Conservation (phyloP, 2,888 invertebrate genomes). For the Lasioglossum lativentre region DNA sequence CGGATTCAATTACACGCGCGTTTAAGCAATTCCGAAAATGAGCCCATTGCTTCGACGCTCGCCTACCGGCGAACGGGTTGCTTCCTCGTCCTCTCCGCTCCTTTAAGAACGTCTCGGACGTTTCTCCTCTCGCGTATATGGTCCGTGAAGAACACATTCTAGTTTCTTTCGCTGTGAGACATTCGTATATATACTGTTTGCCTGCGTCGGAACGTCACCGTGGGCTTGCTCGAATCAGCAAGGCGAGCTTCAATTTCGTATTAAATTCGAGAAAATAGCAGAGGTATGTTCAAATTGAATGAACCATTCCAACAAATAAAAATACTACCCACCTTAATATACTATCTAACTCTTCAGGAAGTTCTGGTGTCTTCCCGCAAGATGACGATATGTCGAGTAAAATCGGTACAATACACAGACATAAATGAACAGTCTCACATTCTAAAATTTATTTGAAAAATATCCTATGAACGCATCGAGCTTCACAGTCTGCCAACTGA, state of each 20-base stretch:
- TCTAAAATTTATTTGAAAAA: neutral
- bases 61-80: neutral
- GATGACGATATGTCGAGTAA: too few relatives aligned
- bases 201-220: neutral
- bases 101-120: neutral
- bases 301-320: neutral
- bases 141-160: neutral
- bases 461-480: neutral
- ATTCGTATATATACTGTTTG: neutral
- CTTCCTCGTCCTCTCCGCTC: neutral
- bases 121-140: neutral
- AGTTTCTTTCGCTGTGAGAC: neutral
- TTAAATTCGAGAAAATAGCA: neutral
- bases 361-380: too few relatives aligned
- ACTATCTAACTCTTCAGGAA: too few relatives aligned
- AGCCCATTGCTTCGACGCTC: slow-evolving; percentile 25
- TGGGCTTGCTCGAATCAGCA: neutral
- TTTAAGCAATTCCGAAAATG: slow-evolving; percentile 67
- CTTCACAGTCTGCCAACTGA: neutral
- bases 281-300: neutral
- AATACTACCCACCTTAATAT: too few relatives aligned
- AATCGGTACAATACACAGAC: too few relatives aligned
- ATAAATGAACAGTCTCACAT: neutral
- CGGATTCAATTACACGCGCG: slow-evolving; percentile 62
- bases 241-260: neutral